A percentile compares a stretch with the other conserved stretches of the same genome.
phyloP scores from a whole-genome alignment of 1,140 invertebrate genomes.

The Lordiphosa collinella region DNA sequence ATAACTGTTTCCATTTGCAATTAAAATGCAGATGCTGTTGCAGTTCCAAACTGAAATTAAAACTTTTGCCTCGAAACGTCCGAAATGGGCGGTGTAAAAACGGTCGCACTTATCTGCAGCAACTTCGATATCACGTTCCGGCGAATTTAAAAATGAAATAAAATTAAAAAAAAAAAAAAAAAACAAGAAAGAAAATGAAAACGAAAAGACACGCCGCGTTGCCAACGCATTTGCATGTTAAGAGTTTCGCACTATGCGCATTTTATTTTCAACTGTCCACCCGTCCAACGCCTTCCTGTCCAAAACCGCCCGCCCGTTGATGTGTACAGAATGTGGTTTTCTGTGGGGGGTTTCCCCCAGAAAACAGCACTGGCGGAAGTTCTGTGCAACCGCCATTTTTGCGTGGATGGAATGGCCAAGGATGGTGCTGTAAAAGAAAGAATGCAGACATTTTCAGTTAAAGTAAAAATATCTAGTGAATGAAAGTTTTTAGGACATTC shows the following conservation, averaged over 20 bases:
- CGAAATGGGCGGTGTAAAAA: conserved; percentile 27
- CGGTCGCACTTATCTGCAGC: conserved; percentile 67
- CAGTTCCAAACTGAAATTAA: conserved; percentile 67
- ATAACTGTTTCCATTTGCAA: conserved; percentile 79
- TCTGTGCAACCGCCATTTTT: conserved; percentile 58
- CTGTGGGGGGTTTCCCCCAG: neutral
- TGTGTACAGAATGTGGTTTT: conserved; percentile 54
- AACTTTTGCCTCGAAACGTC: conserved; percentile 63
- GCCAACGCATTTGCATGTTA: conserved; percentile 71
- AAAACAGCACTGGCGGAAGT: conserved; percentile 41
- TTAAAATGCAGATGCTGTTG: conserved; percentile 67
- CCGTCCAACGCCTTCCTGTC: neutral
- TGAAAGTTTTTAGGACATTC: neutral
- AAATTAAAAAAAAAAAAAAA: conserved; percentile 45
- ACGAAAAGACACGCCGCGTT: conserved; percentile 7
- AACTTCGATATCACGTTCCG: conserved; percentile 71
- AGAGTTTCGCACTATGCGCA: conserved; percentile 72
- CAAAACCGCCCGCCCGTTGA: conserved; percentile 14
- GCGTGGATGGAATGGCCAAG: neutral
- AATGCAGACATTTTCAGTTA: neutral
- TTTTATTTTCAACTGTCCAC: conserved; percentile 29
- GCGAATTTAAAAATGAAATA: conserved; percentile 71
- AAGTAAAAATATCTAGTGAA: neutral
- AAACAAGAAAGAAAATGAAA: conserved; percentile 19
- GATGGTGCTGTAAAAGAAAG: neutral